Evolutionary conservation across 2,113 vertebrate genomes (phyloP).

Genomic region (Cyprinus carpio): DNA sequence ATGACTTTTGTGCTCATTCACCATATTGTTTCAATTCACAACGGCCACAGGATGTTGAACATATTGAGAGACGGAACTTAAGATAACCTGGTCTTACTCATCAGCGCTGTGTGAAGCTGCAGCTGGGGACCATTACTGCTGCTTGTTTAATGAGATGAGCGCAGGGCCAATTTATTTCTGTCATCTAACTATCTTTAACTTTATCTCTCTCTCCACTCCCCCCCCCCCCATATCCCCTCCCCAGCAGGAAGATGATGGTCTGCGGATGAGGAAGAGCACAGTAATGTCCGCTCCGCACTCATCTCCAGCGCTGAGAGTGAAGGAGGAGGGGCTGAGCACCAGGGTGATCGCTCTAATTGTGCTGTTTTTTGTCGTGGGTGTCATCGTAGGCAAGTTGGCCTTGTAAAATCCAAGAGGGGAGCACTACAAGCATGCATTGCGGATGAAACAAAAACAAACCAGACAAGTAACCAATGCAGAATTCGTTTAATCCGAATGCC

Average conservation of each 20-base stretch:
- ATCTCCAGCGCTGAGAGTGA: constrained; percentile 70
- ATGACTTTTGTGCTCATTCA: not conserved
- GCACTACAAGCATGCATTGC: constrained; percentile 78
- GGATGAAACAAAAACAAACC: constrained; percentile 59
- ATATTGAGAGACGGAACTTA: not conserved
- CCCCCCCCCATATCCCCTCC: not conserved
- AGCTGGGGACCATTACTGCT: constrained; percentile 12
- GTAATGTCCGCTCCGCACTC: constrained; percentile 81
- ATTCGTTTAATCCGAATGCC: constrained; percentile 80
- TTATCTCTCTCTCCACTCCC: not conserved
- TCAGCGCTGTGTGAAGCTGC: constrained; percentile 43
- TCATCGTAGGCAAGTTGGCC: constrained; percentile 94
- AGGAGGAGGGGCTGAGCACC: constrained; percentile 87
- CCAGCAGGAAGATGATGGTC: constrained; percentile 89
- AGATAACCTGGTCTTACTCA: not conserved
- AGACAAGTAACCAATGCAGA: constrained; percentile 61
- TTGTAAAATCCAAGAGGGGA: constrained; percentile 82
- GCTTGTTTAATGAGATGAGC: not conserved
- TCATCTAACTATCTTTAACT: constrained; percentile 4
- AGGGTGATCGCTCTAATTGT: constrained; percentile 87
- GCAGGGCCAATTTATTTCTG: not conserved
- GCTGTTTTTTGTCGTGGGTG: constrained; percentile 92
- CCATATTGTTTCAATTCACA: constrained; percentile 1
- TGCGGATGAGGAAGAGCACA: constrained; percentile 89
- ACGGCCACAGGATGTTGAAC: not conserved